Conservation (phyloP, 1,140 invertebrate species). For the Drosophila watanabei region DNA sequence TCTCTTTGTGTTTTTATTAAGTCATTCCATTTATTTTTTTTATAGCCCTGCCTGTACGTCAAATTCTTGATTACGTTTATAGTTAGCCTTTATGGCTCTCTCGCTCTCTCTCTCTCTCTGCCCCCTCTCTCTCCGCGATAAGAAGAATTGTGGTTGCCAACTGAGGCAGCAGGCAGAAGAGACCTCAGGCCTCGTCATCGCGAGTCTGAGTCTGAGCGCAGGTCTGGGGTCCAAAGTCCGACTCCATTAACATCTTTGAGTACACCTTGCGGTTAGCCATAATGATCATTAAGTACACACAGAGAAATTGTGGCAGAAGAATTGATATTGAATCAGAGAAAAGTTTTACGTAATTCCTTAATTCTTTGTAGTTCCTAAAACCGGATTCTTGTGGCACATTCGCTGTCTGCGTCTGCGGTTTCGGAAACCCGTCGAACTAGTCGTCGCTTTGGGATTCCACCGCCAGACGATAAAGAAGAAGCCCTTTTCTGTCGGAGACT, state of each 20-base stretch:
- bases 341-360: neutral
- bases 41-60: slow-evolving; percentile 19
- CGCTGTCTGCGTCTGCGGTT: slow-evolving; percentile 27
- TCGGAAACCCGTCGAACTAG: slow-evolving; percentile 53
- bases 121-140: slow-evolving; percentile 23
- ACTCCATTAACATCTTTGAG: slow-evolving; percentile 23
- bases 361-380: neutral
- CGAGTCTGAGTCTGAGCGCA: slow-evolving; percentile 2
- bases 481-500: slow-evolving; percentile 39
- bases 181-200: slow-evolving; percentile 35
- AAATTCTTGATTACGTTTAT: slow-evolving; percentile 37
- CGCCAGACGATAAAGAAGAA: slow-evolving; percentile 24
- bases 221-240: slow-evolving; percentile 31
- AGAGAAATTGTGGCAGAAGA: neutral
- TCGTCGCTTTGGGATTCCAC: slow-evolving; percentile 8
- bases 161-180: neutral
- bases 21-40: slow-evolving; percentile 34
- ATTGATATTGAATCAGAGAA: neutral
- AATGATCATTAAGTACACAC: slow-evolving; percentile 2
- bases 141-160: slow-evolving; percentile 41
- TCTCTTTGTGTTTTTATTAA: slow-evolving; percentile 36
- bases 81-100: slow-evolving; percentile 32
- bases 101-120: neutral
- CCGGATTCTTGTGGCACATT: neutral
- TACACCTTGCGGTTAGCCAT: slow-evolving; percentile 40